These are phyloP conservation scores for Cerastis rubricosa DNA, from an alignment of 2,888 invertebrate species.

Conservation along the genomic window DNA sequence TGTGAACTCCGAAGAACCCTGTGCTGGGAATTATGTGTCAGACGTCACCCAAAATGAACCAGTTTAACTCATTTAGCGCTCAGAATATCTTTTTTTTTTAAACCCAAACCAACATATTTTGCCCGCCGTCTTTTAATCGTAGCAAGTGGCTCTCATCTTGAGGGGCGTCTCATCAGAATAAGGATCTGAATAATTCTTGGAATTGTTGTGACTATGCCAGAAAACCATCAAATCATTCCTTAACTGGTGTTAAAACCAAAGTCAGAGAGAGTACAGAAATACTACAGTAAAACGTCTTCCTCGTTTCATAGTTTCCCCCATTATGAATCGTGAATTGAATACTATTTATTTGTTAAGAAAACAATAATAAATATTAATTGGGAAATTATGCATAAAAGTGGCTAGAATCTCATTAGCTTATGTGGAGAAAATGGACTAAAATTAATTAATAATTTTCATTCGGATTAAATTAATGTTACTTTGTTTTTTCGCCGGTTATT, in stretches of 20 bases:
- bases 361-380: background rate
- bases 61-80: background rate
- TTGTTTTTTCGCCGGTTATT: background rate
- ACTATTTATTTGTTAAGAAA: background rate
- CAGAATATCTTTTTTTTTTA: background rate
- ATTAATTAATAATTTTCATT: slow-evolving; percentile 8
- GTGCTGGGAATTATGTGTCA: background rate
- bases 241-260: background rate
- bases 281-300: background rate
- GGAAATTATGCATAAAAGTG: slow-evolving; percentile 36
- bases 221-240: background rate
- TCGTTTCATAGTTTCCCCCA: background rate
- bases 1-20: background rate
- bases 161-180: too few species aligned
- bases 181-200: too few species aligned
- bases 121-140: background rate
- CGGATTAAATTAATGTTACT: background rate
- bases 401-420: slow-evolving; percentile 2
- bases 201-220: background rate
- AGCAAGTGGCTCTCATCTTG: background rate
- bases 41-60: background rate
- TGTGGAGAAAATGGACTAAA: slow-evolving; percentile 11
- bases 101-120: background rate
- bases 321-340: slow-evolving; percentile 9
- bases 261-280: background rate